These are phyloP conservation scores for Zhuqinia jingwanae DNA, from an alignment of 2,888 invertebrate species.

Conservation along the genomic window DNA sequence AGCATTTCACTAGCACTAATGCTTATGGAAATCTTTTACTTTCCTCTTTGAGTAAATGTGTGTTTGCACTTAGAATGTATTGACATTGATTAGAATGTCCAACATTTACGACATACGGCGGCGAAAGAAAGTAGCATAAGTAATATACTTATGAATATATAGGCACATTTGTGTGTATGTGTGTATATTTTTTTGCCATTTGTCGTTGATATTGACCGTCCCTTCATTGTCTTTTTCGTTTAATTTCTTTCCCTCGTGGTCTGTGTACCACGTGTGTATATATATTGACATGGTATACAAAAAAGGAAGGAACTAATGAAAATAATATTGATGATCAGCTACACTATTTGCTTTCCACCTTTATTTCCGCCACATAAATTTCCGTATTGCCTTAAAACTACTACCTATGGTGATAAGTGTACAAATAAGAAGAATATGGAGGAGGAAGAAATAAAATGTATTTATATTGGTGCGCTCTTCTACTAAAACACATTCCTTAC, in stretches of 20 bases:
- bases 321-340: constrained; percentile 2
- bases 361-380: constrained; percentile 16
- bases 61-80: constrained; percentile 44
- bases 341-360: not conserved
- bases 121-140: not conserved
- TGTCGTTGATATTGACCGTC: constrained; percentile 27
- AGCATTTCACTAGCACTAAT: too few species aligned
- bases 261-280: not conserved
- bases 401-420: not conserved
- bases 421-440: not conserved
- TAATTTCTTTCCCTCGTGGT: not conserved
- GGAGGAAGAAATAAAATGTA: not conserved
- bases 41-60: not conserved
- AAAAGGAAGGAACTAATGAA: constrained; percentile 1
- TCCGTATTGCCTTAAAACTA: not conserved
- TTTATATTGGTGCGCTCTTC: too few species aligned
- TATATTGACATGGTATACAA: not conserved
- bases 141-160: too few species aligned
- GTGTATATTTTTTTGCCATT: constrained; percentile 46
- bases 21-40: not conserved
- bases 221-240: constrained; percentile 1
- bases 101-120: constrained; percentile 67
- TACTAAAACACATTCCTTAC: too few species aligned
- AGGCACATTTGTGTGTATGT: constrained; percentile 15
- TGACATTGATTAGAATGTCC: constrained; percentile 78